Conservation (phyloP, 2,888 invertebrate species). For the Yponomeuta malinellus region DNA sequence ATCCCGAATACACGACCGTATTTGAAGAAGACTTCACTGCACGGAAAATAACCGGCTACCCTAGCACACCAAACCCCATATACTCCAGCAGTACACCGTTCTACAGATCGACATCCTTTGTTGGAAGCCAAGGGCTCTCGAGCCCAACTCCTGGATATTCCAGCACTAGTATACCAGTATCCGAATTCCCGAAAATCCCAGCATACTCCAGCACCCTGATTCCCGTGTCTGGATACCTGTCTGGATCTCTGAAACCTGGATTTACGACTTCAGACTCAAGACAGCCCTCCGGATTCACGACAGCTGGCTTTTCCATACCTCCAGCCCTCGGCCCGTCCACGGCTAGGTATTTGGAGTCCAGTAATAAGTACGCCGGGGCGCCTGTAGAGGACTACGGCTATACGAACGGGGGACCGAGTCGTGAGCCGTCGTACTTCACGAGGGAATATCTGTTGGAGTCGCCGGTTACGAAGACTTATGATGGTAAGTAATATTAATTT, state of each 20-base stretch:
- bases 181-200: slow-evolving; percentile 10
- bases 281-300: not conserved
- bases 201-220: slow-evolving; percentile 7
- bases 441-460: slow-evolving; percentile 66
- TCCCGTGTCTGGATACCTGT: slow-evolving; percentile 13
- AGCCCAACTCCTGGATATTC: slow-evolving; percentile 27
- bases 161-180: slow-evolving; percentile 8
- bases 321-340: slow-evolving; percentile 17
- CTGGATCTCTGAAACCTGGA: slow-evolving; percentile 7
- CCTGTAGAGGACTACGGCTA: slow-evolving; percentile 47
- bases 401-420: slow-evolving; percentile 39
- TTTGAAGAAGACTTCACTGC: slow-evolving; percentile 28
- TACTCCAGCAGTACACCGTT: slow-evolving; percentile 20
- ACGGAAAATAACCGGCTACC: slow-evolving; percentile 15
- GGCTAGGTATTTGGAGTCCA: slow-evolving; percentile 18
- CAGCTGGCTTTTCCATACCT: slow-evolving; percentile 20
- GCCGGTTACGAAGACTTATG: slow-evolving; percentile 62
- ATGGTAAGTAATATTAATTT: slow-evolving; percentile 43
- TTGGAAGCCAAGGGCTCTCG: slow-evolving; percentile 32
- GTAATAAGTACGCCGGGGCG: slow-evolving; percentile 18
- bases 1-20: slow-evolving; percentile 38
- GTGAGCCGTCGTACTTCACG: slow-evolving; percentile 59
- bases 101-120: not conserved
- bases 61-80: slow-evolving; percentile 33
- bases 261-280: not conserved